Percentiles rank a stretch among this genome's conserved stretches.
Conservation (phyloP, 2,888 invertebrate species). For the Stenchaetothrips biformis region DNA sequence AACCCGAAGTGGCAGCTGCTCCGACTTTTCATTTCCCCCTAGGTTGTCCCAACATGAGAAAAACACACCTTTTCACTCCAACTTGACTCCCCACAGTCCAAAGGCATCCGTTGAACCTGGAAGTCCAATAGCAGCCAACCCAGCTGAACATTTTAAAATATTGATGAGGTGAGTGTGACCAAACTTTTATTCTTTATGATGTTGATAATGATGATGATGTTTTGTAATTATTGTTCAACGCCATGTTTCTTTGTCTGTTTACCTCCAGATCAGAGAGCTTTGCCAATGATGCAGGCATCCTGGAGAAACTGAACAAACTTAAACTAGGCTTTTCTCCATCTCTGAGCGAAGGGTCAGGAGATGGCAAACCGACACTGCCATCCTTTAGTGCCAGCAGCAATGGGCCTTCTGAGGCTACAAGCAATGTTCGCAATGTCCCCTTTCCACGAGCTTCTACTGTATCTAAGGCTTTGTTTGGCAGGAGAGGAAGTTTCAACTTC, state of each 20-base stretch:
- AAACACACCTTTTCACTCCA: not conserved
- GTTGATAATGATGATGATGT: not conserved
- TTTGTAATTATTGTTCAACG: not conserved
- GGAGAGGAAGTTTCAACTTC: constrained; percentile 38
- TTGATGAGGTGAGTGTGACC: constrained; percentile 8
- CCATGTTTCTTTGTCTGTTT: not conserved
- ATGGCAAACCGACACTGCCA: not conserved
- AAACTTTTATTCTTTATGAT: not conserved
- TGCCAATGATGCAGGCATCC: constrained; percentile 72
- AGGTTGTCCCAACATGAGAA: constrained; percentile 2
- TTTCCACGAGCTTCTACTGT: constrained; percentile 15
- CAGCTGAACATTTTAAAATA: constrained; percentile 4
- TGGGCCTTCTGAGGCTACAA: not conserved
- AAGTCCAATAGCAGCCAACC: not conserved
- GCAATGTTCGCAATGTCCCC: constrained; percentile 6
- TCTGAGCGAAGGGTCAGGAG: not conserved
- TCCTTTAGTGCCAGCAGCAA: not conserved
- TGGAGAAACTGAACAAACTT: constrained; percentile 55
- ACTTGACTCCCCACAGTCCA: not conserved
- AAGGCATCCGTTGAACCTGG: not conserved
- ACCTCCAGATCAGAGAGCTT: constrained; percentile 60
- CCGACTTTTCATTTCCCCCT: constrained; percentile 33
- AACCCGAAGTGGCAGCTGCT: constrained; percentile 35
- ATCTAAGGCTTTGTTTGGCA: constrained; percentile 37
- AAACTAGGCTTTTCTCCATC: constrained; percentile 35